A percentile compares a stretch with the other conserved stretches of the same genome.
Evolutionary conservation across 2,888 invertebrate species (phyloP).

Genomic region (Hartigia nigra): DNA sequence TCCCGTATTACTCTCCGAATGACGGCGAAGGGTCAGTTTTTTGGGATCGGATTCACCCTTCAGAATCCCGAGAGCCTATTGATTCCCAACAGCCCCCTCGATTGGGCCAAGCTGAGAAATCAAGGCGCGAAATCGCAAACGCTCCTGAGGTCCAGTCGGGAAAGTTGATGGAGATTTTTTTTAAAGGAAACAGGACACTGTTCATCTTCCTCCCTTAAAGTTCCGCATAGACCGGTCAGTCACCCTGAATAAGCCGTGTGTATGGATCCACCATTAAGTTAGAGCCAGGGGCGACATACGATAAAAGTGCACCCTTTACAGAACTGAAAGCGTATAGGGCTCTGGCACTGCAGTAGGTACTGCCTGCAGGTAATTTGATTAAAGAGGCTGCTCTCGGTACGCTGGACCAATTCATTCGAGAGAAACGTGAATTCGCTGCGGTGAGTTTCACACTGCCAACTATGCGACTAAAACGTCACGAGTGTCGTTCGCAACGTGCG

Average conservation of each 20-base stretch:
- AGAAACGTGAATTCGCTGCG: not conserved
- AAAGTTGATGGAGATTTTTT: slow-evolving; percentile 36
- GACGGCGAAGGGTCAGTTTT: not conserved
- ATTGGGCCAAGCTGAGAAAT: slow-evolving; percentile 33
- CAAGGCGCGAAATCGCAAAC: slow-evolving; percentile 45
- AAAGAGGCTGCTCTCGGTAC: not conserved
- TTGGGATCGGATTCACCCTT: not conserved
- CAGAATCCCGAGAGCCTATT: not conserved
- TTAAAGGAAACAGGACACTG: slow-evolving; percentile 23
- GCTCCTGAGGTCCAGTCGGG: slow-evolving; percentile 41
- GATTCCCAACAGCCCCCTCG: slow-evolving; percentile 21
- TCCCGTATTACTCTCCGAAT: not conserved
- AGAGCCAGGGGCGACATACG: not conserved
- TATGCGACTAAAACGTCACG: not conserved
- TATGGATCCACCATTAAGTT: not conserved
- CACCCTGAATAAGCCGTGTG: not conserved
- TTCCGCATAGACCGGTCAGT: not conserved
- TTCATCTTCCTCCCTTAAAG: not conserved
- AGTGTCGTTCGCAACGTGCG: not conserved
- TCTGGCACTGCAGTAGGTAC: not conserved
- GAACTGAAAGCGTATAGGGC: not conserved
- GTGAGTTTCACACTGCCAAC: not conserved
- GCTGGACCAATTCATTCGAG: not conserved
- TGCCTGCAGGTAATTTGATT: not conserved
- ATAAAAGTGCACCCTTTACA: not conserved